Evolutionary conservation across 1,140 invertebrate genomes (phyloP).

Genomic region (Carcinoscorpius rotundicauda): DNA sequence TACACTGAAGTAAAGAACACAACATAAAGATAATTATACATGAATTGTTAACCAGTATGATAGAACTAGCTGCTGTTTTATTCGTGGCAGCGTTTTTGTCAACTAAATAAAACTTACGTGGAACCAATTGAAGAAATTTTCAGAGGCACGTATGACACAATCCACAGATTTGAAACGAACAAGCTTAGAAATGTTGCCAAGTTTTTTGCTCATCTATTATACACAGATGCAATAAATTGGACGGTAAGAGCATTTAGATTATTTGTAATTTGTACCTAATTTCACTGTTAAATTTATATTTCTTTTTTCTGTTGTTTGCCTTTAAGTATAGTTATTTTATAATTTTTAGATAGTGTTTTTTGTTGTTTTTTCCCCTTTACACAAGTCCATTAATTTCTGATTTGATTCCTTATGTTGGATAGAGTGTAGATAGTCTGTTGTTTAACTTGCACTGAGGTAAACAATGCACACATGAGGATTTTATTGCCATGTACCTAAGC

Average conservation of each 20-base stretch:
- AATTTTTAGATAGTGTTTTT: not conserved
- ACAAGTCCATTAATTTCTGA: no score
- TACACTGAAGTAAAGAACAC: no score
- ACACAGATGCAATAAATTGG: conserved; percentile 89
- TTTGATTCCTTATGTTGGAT: no score
- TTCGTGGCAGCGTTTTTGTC: conserved; percentile 67
- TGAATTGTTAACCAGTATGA: no score
- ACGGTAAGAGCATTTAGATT: conserved; percentile 46
- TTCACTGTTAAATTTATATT: not conserved
- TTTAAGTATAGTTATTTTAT: not conserved
- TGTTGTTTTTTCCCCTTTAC: no score
- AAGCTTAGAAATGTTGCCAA: conserved; percentile 96
- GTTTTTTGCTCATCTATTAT: conserved; percentile 92
- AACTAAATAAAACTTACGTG: conserved; percentile 79
- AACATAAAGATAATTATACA: no score
- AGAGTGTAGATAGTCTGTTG: no score
- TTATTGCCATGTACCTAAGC: no score
- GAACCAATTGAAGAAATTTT: conserved; percentile 92
- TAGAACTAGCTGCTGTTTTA: no score
- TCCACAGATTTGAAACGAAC: conserved; percentile 81
- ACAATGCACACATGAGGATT: no score
- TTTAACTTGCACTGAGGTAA: no score
- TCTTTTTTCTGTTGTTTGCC: conserved; percentile 4
- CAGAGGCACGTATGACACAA: conserved; percentile 84
- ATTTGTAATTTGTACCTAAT: no score